Conservation (phyloP, 1,140 invertebrate genomes). For the Cotesia chilonis region DNA sequence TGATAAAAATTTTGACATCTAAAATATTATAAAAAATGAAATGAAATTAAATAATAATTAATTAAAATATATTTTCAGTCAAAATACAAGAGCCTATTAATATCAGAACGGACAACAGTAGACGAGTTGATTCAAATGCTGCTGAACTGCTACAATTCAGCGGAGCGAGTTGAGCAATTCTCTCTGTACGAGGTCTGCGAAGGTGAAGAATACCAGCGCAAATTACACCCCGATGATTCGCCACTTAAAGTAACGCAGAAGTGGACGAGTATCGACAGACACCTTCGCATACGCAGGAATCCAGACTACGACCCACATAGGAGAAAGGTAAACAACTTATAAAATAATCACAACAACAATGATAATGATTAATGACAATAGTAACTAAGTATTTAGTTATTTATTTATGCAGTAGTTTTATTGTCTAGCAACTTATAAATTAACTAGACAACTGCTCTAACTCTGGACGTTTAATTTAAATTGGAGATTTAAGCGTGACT, state of each 20-base stretch:
- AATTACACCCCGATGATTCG: slow-evolving; percentile 84
- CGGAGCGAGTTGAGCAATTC: slow-evolving; percentile 84
- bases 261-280: slow-evolving; percentile 75
- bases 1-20: too few species aligned
- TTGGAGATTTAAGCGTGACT: too few species aligned
- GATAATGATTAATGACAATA: too few species aligned
- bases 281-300: slow-evolving; percentile 81
- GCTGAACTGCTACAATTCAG: slow-evolving; percentile 84
- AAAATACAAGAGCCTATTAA: slow-evolving; percentile 90
- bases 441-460: too few species aligned
- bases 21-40: too few species aligned
- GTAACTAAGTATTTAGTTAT: too few species aligned
- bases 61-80: slow-evolving; percentile 67
- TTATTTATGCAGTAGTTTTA: neutral
- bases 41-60: too few species aligned
- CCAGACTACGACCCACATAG: slow-evolving; percentile 76
- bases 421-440: slow-evolving; percentile 2
- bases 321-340: slow-evolving; percentile 64
- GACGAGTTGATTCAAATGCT: slow-evolving; percentile 88
- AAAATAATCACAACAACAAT: neutral
- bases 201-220: slow-evolving; percentile 81
- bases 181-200: slow-evolving; percentile 85
- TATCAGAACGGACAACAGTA: slow-evolving; percentile 88
- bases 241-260: slow-evolving; percentile 84
- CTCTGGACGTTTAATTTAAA: too few species aligned